Evolutionary conservation across 2,113 vertebrate genomes (phyloP), one percentile per base, ranked within the genome.

Genomic region (Rhinogobius similis): DNA sequence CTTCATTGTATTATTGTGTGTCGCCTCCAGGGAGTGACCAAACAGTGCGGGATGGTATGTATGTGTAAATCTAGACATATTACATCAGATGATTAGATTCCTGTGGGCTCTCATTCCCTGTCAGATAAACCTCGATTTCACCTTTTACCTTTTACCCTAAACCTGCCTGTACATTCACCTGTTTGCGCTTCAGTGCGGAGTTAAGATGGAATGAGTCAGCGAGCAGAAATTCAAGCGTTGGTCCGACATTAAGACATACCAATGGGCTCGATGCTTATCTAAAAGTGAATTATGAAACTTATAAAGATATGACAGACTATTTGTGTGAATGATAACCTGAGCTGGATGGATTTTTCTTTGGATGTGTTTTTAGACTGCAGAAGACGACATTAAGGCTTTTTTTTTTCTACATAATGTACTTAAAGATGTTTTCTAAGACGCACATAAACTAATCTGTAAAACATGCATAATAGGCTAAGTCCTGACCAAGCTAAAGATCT

Each of bases 31-130:
- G 69, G 67, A 75, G 70, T 72, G 73, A 74, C 78, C 70, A 62
- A 46, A 41, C 65, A 68, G 65, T 67, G 64, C 38, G 56, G 71
- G 72, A 75, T 66, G 69, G 80, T 72, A 79, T 79, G 82, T 66
- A 10, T 75, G 71, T 82, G 24, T 83, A 82, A 89, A 86, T 82
- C 73, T 58, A 77, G 78, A 76, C 68, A 41, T 73, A 71, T 77
- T 72, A 59, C 77, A 83, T 86, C 75, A 82, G 66, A 76, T 80
- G 65, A 83, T 88, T 46, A 73, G 48, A 87, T 73, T 83, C 59
- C 65, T 80, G 63, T 23, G 62, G 26, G 62, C 26, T 78, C 78
- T 76, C 52, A 70, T 65, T 76, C 63, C 68, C 66, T 20, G 81
- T 82, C 68, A 78, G 82, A 78, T 87, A 77, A 79, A 87, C 75